Evolutionary conservation across 2,888 invertebrate genomes (phyloP).

Genomic region (Apotomis turbidana): DNA sequence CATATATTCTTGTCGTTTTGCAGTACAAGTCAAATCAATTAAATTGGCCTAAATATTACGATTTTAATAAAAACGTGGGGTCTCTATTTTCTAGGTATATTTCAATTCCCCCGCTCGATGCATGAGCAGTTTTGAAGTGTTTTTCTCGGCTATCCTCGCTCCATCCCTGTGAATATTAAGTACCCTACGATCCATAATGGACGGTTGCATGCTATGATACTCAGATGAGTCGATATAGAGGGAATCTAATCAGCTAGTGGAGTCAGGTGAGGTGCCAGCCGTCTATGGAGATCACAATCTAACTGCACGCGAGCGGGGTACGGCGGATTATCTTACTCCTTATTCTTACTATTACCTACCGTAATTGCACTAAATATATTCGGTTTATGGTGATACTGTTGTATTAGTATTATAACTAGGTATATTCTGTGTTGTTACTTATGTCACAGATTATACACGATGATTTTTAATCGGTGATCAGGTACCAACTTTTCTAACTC

Average conservation of each 20-base stretch:
- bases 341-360: constrained; percentile 6
- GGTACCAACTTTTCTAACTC: too few relatives aligned
- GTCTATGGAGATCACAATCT: constrained; percentile 66
- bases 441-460: too few relatives aligned
- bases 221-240: constrained; percentile 50
- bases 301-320: constrained; percentile 45
- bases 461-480: too few relatives aligned
- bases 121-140: not conserved
- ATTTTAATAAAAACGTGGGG: too few relatives aligned
- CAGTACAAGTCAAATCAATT: too few relatives aligned
- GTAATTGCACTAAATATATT: not conserved
- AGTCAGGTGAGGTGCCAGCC: constrained; percentile 57
- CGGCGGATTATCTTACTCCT: constrained; percentile 14
- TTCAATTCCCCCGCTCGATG: too few relatives aligned
- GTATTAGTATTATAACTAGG: too few relatives aligned
- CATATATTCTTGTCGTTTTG: too few relatives aligned
- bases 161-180: not conserved
- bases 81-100: too few relatives aligned
- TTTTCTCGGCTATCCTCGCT: not conserved
- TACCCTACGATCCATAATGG: constrained; percentile 11
- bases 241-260: constrained; percentile 74
- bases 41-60: too few relatives aligned
- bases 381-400: too few relatives aligned
- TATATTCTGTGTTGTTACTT: too few relatives aligned
- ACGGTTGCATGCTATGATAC: constrained; percentile 16